phyloP scores from a whole-genome alignment of 2,888 invertebrate genomes.

The Isotomurus palustris region DNA sequence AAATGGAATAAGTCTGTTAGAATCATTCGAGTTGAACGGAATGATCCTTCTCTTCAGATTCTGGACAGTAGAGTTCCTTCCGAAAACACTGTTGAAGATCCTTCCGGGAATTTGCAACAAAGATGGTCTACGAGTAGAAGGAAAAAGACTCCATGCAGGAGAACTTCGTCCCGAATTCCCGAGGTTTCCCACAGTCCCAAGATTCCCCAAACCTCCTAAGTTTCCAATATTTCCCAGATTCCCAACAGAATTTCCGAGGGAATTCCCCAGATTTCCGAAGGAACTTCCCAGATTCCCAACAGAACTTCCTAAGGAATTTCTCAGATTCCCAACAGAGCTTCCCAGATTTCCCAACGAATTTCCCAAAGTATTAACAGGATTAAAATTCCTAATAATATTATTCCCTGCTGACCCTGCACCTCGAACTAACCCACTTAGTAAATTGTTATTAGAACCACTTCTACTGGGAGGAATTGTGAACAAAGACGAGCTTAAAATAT shows the following conservation, averaged over 20 bases:
- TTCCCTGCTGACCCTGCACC: neutral
- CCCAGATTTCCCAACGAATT: neutral
- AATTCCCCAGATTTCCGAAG: neutral
- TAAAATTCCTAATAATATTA: neutral
- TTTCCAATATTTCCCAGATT: neutral
- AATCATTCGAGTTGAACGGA: slow-evolving; percentile 1
- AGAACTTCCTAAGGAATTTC: too few relatives aligned
- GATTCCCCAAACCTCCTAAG: slow-evolving; percentile 7
- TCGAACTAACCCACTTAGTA: too few relatives aligned
- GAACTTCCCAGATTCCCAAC: too few relatives aligned
- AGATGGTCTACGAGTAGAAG: neutral
- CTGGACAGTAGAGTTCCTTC: slow-evolving; percentile 1
- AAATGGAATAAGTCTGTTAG: slow-evolving; percentile 2
- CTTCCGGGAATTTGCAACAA: slow-evolving; percentile 5
- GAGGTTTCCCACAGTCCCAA: slow-evolving; percentile 3
- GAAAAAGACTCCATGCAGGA: neutral
- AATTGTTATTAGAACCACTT: too few relatives aligned
- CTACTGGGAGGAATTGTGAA: too few relatives aligned
- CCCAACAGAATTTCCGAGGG: neutral
- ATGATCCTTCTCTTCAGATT: neutral
- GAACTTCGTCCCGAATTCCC: neutral
- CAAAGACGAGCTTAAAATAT: slow-evolving; percentile 1
- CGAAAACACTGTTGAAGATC: slow-evolving; percentile 1
- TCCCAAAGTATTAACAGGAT: neutral
- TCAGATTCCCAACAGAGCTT: neutral